phyloP scores from a whole-genome alignment of 2,113 vertebrate genomes.

The Theristicus caerulescens region DNA sequence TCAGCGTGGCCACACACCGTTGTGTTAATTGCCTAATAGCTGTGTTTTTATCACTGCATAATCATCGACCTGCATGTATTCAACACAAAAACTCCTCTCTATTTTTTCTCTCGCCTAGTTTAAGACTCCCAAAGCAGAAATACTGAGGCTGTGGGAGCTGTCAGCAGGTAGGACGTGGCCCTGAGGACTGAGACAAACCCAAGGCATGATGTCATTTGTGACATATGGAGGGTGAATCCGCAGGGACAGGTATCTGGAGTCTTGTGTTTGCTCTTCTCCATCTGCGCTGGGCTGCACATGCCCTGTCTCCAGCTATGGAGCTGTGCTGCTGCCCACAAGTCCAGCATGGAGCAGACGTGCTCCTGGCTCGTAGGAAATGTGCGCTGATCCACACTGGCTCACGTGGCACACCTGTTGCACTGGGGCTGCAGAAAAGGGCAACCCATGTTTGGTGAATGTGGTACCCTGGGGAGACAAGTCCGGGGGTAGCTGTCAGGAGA shows the following conservation, averaged over 20 bases:
- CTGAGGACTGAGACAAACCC: not conserved
- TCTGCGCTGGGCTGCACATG: not conserved
- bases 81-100: not conserved
- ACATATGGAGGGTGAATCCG: not conserved
- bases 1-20: not conserved
- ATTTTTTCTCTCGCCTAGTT: not conserved
- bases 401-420: rapidly evolving
- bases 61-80: not conserved
- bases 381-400: not conserved
- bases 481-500: not conserved
- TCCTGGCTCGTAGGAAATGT: not conserved
- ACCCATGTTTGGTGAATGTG: not conserved
- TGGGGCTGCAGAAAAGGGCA: not conserved
- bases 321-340: not conserved
- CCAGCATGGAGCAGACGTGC: not conserved
- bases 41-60: not conserved
- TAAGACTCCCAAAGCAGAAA: not conserved
- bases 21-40: not conserved
- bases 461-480: not conserved
- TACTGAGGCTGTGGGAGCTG: not conserved
- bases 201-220: not conserved
- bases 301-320: not conserved
- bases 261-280: not conserved
- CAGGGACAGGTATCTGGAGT: not conserved
- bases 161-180: not conserved